Evolutionary conservation across 2,888 invertebrate genomes (phyloP).

Genomic region (Ormyrus rosae): DNA sequence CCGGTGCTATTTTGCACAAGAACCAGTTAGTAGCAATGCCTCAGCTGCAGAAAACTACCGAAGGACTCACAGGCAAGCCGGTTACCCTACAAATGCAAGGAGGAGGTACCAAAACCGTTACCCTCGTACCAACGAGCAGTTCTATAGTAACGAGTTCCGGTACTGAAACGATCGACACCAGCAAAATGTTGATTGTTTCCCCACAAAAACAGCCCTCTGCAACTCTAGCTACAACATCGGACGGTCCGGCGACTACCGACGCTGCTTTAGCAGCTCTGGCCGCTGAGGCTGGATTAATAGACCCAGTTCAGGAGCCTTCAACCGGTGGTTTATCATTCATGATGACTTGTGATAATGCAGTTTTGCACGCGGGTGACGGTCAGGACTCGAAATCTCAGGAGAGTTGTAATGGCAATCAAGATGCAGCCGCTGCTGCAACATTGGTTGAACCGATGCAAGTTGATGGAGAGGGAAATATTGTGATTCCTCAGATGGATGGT

Average conservation of each 20-base stretch:
- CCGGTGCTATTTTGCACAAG: constrained; percentile 60
- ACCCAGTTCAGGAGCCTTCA: constrained; percentile 75
- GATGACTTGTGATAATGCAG: constrained; percentile 69
- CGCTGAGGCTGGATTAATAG: constrained; percentile 80
- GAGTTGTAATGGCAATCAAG: constrained; percentile 73
- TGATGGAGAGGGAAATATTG: constrained; percentile 72
- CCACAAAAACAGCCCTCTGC: constrained; percentile 79
- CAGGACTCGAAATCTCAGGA: constrained; percentile 70
- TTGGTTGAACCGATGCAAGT: constrained; percentile 73
- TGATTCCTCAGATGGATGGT: constrained; percentile 74
- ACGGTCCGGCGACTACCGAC: constrained; percentile 80
- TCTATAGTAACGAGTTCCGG: constrained; percentile 70
- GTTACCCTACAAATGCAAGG: constrained; percentile 84
- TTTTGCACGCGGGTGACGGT: constrained; percentile 58
- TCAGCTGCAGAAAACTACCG: constrained; percentile 75
- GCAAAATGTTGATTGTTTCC: constrained; percentile 73
- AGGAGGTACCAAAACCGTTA: constrained; percentile 81
- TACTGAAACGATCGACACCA: constrained; percentile 67
- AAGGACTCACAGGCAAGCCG: constrained; percentile 81
- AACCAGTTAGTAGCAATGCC: constrained; percentile 73
- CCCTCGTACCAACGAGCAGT: constrained; percentile 77
- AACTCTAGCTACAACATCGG: constrained; percentile 78
- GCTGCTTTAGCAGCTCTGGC: constrained; percentile 81
- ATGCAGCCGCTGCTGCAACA: constrained; percentile 66
- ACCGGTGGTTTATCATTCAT: constrained; percentile 71